Evolutionary conservation across 2,113 vertebrate species (phyloP).

Genomic region (Platysternon megacephalum): DNA sequence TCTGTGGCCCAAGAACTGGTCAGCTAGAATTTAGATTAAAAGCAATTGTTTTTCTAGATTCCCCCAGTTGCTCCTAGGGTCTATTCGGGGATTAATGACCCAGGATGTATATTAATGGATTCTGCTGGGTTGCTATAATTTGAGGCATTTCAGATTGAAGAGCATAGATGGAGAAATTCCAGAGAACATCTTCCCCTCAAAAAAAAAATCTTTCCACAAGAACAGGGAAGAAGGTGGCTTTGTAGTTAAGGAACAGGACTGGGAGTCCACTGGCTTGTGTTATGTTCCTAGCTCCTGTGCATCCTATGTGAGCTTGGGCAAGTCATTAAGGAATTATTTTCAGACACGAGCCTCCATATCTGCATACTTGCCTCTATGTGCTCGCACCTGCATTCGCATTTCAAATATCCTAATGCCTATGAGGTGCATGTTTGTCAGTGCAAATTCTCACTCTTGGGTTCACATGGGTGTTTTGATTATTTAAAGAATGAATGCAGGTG

Average conservation of each 20-base stretch:
- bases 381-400: not conserved
- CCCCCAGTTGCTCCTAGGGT: not conserved
- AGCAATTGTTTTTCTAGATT: not conserved
- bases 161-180: not conserved
- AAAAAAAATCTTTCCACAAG: not conserved
- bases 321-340: not conserved
- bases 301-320: not conserved
- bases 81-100: not conserved
- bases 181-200: not conserved
- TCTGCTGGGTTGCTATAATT: not conserved
- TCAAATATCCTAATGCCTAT: not conserved
- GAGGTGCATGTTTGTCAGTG: not conserved
- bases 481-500: not conserved
- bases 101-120: not conserved
- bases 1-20: not conserved
- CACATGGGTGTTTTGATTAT: not conserved
- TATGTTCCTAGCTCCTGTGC: not conserved
- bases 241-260: not conserved
- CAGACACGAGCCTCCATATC: not conserved
- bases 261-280: not conserved
- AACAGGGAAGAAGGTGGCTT: not conserved
- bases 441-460: conserved; percentile 11
- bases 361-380: not conserved
- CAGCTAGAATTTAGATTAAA: not conserved
- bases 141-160: not conserved